Conservation (phyloP, 2,888 invertebrate genomes). For the Oscheius myriophilus region DNA sequence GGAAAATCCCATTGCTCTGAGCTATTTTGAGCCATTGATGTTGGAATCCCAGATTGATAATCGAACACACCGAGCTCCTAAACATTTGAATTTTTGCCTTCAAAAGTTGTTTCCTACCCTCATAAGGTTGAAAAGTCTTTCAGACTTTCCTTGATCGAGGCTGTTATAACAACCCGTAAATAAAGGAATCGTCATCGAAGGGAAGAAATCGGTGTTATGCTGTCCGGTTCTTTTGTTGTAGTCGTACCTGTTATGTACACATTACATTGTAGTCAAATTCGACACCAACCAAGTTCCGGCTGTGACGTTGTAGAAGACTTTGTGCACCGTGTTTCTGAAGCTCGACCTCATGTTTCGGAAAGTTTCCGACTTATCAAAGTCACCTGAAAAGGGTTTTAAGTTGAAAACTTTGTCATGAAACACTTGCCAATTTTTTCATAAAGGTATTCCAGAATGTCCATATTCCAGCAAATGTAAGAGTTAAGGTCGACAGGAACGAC, state of each 20-base stretch:
- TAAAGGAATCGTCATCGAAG: slow-evolving; percentile 78
- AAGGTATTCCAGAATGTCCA: slow-evolving; percentile 72
- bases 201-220: slow-evolving; percentile 60
- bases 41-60: slow-evolving; percentile 58
- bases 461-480: slow-evolving; percentile 80
- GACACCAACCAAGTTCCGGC: slow-evolving; percentile 55
- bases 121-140: slow-evolving; percentile 54
- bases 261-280: background rate
- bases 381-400: slow-evolving; percentile 11
- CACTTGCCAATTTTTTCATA: slow-evolving; percentile 49
- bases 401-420: background rate
- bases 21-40: slow-evolving; percentile 76
- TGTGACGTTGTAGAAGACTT: slow-evolving; percentile 59
- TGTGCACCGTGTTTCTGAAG: slow-evolving; percentile 44
- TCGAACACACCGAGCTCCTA: slow-evolving; percentile 56
- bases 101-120: slow-evolving; percentile 31
- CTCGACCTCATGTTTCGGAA: slow-evolving; percentile 40
- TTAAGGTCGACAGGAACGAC: slow-evolving; percentile 86
- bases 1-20: slow-evolving; percentile 74
- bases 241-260: slow-evolving; percentile 49
- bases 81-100: slow-evolving; percentile 7
- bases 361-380: slow-evolving; percentile 18
- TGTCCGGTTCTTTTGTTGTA: slow-evolving; percentile 51
- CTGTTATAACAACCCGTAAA: slow-evolving; percentile 76
- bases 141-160: slow-evolving; percentile 51